phyloP scores from a whole-genome alignment of 2,797 vertebrate species.

The Rhyacichthys aspro region DNA sequence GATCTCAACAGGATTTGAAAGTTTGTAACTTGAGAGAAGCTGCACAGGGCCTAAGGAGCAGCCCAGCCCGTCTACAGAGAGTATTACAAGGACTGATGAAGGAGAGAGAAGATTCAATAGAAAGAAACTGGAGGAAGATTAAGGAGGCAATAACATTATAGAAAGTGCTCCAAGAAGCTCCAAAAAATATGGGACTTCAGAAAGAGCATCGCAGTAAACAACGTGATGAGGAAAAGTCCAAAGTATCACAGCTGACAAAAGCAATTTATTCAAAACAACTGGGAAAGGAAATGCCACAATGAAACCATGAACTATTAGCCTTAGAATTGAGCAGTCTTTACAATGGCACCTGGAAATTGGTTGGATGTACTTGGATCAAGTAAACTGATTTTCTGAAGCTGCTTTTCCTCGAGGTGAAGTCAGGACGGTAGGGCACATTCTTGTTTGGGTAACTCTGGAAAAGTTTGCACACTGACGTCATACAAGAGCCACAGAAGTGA shows the following conservation, averaged over 20 bases:
- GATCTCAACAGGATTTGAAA: neutral
- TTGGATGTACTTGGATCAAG: neutral
- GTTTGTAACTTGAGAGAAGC: neutral
- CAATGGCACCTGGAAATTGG: neutral
- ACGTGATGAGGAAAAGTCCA: neutral
- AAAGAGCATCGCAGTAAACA: neutral
- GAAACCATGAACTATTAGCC: neutral
- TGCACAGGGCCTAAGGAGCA: neutral
- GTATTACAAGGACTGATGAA: conserved; percentile 1
- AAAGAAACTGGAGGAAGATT: conserved; percentile 1
- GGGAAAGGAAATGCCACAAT: neutral
- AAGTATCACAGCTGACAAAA: neutral
- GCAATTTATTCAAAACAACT: conserved; percentile 1
- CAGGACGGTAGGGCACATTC: too few species aligned
- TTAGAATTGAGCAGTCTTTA: neutral
- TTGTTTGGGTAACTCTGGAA: too few species aligned
- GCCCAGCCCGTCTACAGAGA: neutral
- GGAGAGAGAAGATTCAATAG: conserved; percentile 5
- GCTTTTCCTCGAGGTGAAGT: too few species aligned
- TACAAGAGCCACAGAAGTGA: too few species aligned
- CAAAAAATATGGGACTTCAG: neutral
- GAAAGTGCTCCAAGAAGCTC: neutral
- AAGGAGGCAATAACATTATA: conserved; percentile 4
- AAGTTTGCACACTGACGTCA: too few species aligned
- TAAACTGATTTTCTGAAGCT: neutral